phyloP scores from a whole-genome alignment of 1,140 invertebrate genomes.

The Probaryconus sp. region DNA sequence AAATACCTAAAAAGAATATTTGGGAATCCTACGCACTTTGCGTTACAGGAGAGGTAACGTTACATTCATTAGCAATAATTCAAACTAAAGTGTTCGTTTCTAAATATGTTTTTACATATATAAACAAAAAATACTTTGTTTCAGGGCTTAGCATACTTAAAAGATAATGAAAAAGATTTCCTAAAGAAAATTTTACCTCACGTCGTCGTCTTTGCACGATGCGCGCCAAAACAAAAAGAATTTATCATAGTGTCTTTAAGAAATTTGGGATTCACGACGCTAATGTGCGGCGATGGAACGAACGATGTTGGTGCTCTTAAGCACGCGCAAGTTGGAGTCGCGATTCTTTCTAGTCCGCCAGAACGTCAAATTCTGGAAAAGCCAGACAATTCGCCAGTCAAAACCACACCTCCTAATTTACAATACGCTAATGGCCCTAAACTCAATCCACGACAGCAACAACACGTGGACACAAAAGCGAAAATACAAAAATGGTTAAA shows the following conservation, averaged over 20 bases:
- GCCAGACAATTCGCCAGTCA: conserved; percentile 61
- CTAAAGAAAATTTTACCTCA: conserved; percentile 88
- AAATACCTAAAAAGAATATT: conserved; percentile 76
- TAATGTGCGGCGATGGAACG: conserved; percentile 99
- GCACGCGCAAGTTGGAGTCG: conserved; percentile 97
- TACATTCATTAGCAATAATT: too few species aligned
- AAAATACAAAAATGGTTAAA: conserved; percentile 89
- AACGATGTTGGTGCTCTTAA: conserved; percentile 99
- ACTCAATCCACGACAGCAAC: conserved; percentile 68
- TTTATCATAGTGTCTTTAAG: conserved; percentile 94
- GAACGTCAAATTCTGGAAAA: conserved; percentile 78
- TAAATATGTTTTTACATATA: too few species aligned
- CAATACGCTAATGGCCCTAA: conserved; percentile 59
- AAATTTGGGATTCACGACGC: conserved; percentile 89
- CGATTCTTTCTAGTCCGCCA: conserved; percentile 92
- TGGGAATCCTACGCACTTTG: conserved; percentile 91
- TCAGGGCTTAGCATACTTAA: conserved; percentile 86
- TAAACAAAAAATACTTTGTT: too few species aligned
- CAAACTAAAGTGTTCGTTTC: too few species aligned
- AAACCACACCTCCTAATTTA: conserved; percentile 63
- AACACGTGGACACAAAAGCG: conserved; percentile 72
- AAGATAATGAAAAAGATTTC: conserved; percentile 81
- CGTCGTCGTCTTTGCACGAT: conserved; percentile 93
- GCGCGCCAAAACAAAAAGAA: conserved; percentile 98
- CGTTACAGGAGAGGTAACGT: conserved; percentile 90